Conservation (phyloP, 1,140 invertebrate genomes). For the Leptinotarsa texana region DNA sequence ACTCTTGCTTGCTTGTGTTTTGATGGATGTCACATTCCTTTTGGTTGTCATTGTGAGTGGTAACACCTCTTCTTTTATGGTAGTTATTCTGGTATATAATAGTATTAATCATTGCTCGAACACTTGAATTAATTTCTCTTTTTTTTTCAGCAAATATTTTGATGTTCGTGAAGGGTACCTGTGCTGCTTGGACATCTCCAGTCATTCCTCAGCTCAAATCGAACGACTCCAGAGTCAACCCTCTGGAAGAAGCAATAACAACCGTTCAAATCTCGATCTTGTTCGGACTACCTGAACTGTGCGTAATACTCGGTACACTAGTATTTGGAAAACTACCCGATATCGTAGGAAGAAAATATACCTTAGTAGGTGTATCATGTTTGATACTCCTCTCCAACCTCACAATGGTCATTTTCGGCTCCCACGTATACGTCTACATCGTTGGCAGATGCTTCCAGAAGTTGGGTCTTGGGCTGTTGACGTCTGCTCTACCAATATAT, state of each 20-base stretch:
- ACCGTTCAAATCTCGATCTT: conserved; percentile 74
- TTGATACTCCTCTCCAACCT: conserved; percentile 24
- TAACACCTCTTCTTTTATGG: no score
- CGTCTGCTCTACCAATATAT: not conserved
- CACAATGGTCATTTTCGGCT: conserved; percentile 46
- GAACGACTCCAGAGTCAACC: conserved; percentile 21
- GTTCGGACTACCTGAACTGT: conserved; percentile 75
- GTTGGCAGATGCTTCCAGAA: conserved; percentile 54
- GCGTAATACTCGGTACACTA: conserved; percentile 62
- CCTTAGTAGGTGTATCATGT: conserved; percentile 54
- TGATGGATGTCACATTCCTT: no score
- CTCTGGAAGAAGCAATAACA: conserved; percentile 50
- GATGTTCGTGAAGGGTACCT: no score
- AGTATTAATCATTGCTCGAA: no score
- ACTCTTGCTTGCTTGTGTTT: no score
- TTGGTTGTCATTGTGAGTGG: no score
- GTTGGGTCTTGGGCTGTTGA: not conserved
- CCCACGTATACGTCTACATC: conserved; percentile 45
- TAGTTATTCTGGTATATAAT: no score
- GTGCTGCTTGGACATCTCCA: conserved; percentile 69
- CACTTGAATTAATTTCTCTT: no score
- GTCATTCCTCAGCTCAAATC: conserved; percentile 61
- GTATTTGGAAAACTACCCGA: conserved; percentile 51
- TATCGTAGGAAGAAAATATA: conserved; percentile 55
- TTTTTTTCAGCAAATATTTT: no score